Evolutionary conservation across 2,797 vertebrate genomes (phyloP), one percentile per base, ranked within the genome.

Genomic region (Rhinella marina): DNA sequence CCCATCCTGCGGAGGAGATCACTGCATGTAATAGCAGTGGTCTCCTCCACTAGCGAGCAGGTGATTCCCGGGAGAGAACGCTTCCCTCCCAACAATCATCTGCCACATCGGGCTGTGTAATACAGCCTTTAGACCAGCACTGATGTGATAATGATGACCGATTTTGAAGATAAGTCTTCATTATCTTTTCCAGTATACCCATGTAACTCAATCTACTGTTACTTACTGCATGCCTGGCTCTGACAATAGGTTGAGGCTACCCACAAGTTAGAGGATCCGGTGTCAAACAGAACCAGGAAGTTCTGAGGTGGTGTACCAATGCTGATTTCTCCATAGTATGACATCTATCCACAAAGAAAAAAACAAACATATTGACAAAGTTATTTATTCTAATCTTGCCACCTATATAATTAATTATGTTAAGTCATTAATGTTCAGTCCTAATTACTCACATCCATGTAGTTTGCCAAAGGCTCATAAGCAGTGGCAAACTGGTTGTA

Each of bases 221-320:
- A 95, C 95, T 96, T 91, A 96, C 96, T 91, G 92, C 95, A 96
- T 8, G 95, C 93, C 23, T 86, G 75, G 0, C 93, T 93, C 90
- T 89, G 92, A 92, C 96, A 96, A 90, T 95, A 93, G 48, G 62
- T 27, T 17, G 96, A 96, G 14, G 93, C 93, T 13, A 95, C 92
- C 93, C 94, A 94, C 27, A 94, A 90, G 86, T 92, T 91, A 87
- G 93, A 92, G 84, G 93, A 94, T 4, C 94, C 93, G 0, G 91
- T 93, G 90, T 94, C 93, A 0, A 95, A 94, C 12, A 93, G 91
- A 86, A 94, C 92, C 66, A 91, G 0, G 86, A 95, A 94, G 29
- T 87, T 93, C 1, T 94, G 93, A 0, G 93, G 92, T 9, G 93
- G 92, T 0, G 90, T 92, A 59, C 94, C 93, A 0, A 93, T 89